Evolutionary conservation across 2,113 vertebrate genomes (phyloP).

Genomic region (Epinephelus cyanopodus): DNA sequence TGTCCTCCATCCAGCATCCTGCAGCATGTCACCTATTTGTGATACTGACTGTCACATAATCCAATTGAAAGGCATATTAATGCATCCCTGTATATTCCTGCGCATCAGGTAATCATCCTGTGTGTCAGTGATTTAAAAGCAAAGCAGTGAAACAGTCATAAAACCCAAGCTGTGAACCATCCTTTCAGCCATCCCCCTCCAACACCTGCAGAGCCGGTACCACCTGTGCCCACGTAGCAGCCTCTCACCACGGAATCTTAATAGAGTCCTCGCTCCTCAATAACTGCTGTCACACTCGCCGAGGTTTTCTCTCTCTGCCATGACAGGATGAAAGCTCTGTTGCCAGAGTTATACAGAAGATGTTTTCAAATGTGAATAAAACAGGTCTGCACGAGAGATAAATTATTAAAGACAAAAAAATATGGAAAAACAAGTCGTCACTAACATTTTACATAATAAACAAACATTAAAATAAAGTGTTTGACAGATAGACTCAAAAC

Average conservation of each 20-base stretch:
- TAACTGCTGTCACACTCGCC: neutral
- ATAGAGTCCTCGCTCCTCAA: conserved; percentile 31
- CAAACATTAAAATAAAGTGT: neutral
- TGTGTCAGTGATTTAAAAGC: conserved; percentile 8
- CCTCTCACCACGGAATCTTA: conserved; percentile 39
- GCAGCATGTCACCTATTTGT: neutral
- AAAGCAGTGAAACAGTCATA: conserved; percentile 8
- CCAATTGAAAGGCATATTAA: neutral
- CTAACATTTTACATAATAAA: neutral
- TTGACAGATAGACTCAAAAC: neutral
- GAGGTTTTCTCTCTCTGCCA: conserved; percentile 4
- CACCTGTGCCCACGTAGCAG: conserved; percentile 55
- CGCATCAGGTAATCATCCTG: conserved; percentile 10
- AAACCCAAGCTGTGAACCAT: conserved; percentile 50
- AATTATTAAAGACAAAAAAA: conserved; percentile 4
- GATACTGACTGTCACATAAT: neutral
- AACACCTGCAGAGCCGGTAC: conserved; percentile 40
- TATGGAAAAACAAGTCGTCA: neutral
- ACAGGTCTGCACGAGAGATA: neutral
- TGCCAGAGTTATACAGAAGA: neutral
- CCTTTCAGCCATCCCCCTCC: conserved; percentile 14
- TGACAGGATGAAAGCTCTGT: conserved; percentile 1
- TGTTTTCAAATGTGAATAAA: neutral
- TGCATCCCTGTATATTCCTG: neutral
- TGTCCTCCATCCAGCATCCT: neutral